Conservation (phyloP, 2,888 invertebrate species). For the Deilephila elpenor region DNA sequence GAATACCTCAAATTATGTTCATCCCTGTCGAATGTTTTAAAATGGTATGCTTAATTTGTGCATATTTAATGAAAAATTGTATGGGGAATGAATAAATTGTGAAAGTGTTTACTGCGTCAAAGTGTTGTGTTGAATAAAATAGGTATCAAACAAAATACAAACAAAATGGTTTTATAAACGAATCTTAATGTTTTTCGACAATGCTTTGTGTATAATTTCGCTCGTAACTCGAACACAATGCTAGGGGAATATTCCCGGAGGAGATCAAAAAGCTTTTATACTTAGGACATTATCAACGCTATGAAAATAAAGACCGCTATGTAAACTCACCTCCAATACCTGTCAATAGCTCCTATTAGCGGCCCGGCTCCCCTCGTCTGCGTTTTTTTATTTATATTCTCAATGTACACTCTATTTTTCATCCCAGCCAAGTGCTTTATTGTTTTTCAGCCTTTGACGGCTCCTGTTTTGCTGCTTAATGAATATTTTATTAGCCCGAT, state of each 20-base stretch:
- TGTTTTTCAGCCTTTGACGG: constrained; percentile 15
- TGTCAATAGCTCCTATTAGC: constrained; percentile 23
- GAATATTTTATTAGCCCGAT: constrained; percentile 18
- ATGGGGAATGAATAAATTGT: too few species aligned
- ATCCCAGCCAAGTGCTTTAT: constrained; percentile 14
- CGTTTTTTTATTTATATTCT: constrained; percentile 19
- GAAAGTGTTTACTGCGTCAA: too few species aligned
- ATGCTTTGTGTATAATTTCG: neutral
- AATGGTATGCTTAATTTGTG: neutral
- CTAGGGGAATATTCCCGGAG: constrained; percentile 7
- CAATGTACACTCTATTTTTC: constrained; percentile 3
- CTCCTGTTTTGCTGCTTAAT: constrained; percentile 14
- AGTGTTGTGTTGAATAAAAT: neutral
- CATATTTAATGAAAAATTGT: neutral
- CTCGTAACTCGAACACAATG: neutral
- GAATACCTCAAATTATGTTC: neutral
- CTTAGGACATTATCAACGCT: neutral
- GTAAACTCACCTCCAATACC: constrained; percentile 37
- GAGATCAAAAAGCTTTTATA: constrained; percentile 8
- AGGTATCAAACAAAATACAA: neutral
- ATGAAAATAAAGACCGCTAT: neutral
- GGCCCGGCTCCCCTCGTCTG: neutral
- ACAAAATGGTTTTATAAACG: neutral
- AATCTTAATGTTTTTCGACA: neutral
- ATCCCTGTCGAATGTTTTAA: neutral